Evolutionary conservation across 2,113 vertebrate genomes (phyloP), one percentile per base, ranked within the genome.

Genomic region (Andinoacara biseriatus): DNA sequence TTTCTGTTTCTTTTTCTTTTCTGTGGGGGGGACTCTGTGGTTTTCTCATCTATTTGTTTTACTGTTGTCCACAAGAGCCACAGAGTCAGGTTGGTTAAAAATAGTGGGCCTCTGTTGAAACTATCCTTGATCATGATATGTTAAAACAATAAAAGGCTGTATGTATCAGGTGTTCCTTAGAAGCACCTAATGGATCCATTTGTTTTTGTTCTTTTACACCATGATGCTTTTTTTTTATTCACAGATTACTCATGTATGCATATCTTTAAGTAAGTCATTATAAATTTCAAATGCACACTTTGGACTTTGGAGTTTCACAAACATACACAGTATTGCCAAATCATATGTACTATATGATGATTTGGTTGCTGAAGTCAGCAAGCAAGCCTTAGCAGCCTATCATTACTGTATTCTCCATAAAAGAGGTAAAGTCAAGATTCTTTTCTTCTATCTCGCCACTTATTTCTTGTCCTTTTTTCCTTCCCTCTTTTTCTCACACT

Each of bases 31-130:
- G 29, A 29, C 60, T 84, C 22, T 59, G 76, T 31, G 35, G 83
- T 86, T 92, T 59, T 74, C 58, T 86, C 74, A 61, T 84, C 58
- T 63, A 69, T 82, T 91, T 90, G 81, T 86, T 89, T 78, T 63
- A 17, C 56, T 54, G 35, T 81, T 3, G 1, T 79, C 63, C 67
- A 58, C 80, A 40, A 49, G 46, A 85, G 61, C 74, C 87, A 72
- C 67, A 80, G 77, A 85, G 69, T 72, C 56, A 67, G 69, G 24
- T 38, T 72, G 76, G 60, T 56, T 78, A 43, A 56, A 90, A 82
- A 85, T 75, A 67, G 43, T 1, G 5, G 57, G 40, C 29, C 63
- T 67, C 40, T 18, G 63, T 5, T 83, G 69, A 82, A 72, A 35
- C 56, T 57, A 11, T 17, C 10, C 38, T 74, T 65, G 63, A 38